Conservation (phyloP, 2,888 invertebrate species). For the Lordiphosa fenestrarum region DNA sequence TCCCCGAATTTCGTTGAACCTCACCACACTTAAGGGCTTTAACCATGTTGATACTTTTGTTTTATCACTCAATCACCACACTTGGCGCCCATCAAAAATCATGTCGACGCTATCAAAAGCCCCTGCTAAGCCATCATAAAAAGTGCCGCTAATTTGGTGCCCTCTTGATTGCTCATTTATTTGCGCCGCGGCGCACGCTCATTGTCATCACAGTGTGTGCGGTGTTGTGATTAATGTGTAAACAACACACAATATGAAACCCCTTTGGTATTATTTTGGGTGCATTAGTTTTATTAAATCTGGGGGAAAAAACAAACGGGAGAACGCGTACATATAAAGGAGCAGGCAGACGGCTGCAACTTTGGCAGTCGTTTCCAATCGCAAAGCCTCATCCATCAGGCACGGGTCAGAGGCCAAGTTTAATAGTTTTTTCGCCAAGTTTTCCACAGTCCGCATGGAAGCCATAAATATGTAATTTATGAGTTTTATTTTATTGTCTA, state of each 20-base stretch:
- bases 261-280: conserved; percentile 45
- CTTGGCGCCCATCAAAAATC: conserved; percentile 42
- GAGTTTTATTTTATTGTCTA: too few relatives aligned
- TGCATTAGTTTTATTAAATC: conserved; percentile 65
- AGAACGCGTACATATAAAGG: conserved; percentile 19
- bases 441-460: too few relatives aligned
- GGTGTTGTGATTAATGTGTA: conserved; percentile 32
- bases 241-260: conserved; percentile 43
- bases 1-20: too few relatives aligned
- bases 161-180: conserved; percentile 58
- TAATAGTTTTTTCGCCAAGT: not conserved
- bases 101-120: conserved; percentile 35
- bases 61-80: not conserved
- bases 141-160: conserved; percentile 54
- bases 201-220: conserved; percentile 25
- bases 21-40: too few relatives aligned
- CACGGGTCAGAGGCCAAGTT: conserved; percentile 10
- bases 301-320: not conserved
- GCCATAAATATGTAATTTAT: too few relatives aligned
- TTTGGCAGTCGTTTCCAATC: not conserved
- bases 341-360: not conserved
- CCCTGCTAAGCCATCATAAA: conserved; percentile 43
- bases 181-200: conserved; percentile 42
- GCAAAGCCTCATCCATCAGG: too few relatives aligned
- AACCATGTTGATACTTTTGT: too few relatives aligned